Evolutionary conservation across 2,113 vertebrate genomes (phyloP).

Genomic region (Epinephelus moara): DNA sequence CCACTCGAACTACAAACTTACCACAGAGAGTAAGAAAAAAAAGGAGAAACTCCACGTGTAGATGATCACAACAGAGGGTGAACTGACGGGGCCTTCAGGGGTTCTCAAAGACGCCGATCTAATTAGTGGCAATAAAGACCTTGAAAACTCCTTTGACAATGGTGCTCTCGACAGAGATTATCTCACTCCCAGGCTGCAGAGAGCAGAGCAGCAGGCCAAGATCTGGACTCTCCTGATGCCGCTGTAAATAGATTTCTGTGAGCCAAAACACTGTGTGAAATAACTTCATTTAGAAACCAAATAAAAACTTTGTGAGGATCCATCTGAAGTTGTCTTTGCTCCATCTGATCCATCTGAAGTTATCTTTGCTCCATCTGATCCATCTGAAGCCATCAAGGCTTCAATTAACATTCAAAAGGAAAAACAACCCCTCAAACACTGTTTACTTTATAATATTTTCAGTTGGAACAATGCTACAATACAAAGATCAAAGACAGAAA

Average conservation of each 20-base stretch:
- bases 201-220: constrained; percentile 23
- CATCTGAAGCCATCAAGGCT: not conserved
- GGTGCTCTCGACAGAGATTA: constrained; percentile 47
- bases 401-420: constrained; percentile 4
- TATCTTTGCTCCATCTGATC: constrained; percentile 18
- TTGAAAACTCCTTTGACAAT: constrained; percentile 50
- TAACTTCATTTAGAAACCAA: constrained; percentile 11
- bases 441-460: not conserved
- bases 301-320: constrained; percentile 19
- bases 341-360: constrained; percentile 13
- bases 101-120: constrained; percentile 48
- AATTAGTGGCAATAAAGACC: constrained; percentile 63
- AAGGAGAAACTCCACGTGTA: not conserved
- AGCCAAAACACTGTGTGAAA: constrained; percentile 18
- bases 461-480: constrained; percentile 14
- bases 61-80: constrained; percentile 52
- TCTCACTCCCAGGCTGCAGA: constrained; percentile 21
- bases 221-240: constrained; percentile 34
- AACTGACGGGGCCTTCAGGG: constrained; percentile 45
- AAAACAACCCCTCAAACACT: constrained; percentile 8
- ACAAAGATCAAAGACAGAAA: constrained; percentile 42
- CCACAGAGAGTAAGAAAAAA: constrained; percentile 11
- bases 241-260: constrained; percentile 22
- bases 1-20: constrained; percentile 50
- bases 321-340: constrained; percentile 16